Conservation (phyloP, 2,888 invertebrate species). For the Oligia latruncula region DNA sequence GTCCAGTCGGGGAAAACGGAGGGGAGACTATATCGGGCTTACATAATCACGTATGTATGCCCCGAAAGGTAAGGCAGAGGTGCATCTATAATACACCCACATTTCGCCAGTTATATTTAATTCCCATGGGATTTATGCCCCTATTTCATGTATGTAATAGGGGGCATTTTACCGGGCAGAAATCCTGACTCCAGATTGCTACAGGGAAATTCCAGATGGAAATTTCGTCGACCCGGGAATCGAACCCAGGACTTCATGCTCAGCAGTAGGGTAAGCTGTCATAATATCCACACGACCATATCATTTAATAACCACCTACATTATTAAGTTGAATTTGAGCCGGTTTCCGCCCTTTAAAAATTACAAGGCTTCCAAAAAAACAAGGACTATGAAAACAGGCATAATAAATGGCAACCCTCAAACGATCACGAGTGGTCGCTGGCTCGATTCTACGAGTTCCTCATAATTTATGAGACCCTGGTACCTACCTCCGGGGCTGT, state of each 20-base stretch:
- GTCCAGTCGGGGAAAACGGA: neutral
- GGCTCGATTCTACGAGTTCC: constrained; percentile 23
- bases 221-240: too few species aligned
- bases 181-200: too few species aligned
- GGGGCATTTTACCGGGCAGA: too few species aligned
- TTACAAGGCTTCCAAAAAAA: neutral
- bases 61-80: too few species aligned
- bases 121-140: too few species aligned
- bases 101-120: too few species aligned
- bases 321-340: neutral
- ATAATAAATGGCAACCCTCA: constrained; percentile 33
- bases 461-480: constrained; percentile 53
- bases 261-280: neutral
- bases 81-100: too few species aligned
- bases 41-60: too few species aligned
- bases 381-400: constrained; percentile 1
- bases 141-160: too few species aligned
- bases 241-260: too few species aligned
- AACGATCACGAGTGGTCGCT: constrained; percentile 21
- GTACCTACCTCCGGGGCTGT: constrained; percentile 32
- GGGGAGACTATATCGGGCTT: neutral
- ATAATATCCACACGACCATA: neutral
- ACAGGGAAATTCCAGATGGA: too few species aligned
- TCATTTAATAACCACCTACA: neutral
- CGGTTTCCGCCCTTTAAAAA: neutral